Evolutionary conservation across 1,140 invertebrate genomes (phyloP).

Genomic region (Bombyx mori): DNA sequence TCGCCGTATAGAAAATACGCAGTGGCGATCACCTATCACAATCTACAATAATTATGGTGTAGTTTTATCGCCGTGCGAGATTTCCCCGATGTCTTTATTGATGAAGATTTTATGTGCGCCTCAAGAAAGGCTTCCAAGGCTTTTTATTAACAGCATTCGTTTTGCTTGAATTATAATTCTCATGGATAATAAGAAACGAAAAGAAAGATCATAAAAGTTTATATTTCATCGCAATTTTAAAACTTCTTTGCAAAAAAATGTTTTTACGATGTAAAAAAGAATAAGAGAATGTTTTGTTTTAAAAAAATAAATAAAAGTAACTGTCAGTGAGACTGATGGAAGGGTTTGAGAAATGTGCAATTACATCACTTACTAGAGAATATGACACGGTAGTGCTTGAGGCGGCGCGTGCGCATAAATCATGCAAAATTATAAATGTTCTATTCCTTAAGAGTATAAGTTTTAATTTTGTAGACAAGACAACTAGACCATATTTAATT

Average conservation of each 20-base stretch:
- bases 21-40: slow-evolving; percentile 20
- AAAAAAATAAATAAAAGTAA: too few species aligned
- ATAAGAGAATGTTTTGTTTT: too few species aligned
- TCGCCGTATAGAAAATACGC: slow-evolving; percentile 19
- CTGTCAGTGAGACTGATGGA: background rate
- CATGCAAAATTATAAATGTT: slow-evolving; percentile 11
- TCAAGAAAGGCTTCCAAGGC: too few species aligned
- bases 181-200: too few species aligned
- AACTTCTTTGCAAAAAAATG: too few species aligned
- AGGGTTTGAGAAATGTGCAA: slow-evolving; percentile 3
- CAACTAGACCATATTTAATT: background rate
- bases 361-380: slow-evolving; percentile 3
- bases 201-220: too few species aligned
- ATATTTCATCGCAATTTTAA: too few species aligned
- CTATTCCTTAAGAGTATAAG: too few species aligned
- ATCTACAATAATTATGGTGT: slow-evolving; percentile 29
- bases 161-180: too few species aligned
- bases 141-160: too few species aligned
- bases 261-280: too few species aligned
- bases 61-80: slow-evolving; percentile 28
- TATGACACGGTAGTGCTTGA: slow-evolving; percentile 14
- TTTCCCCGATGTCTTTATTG: slow-evolving; percentile 39
- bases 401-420: slow-evolving; percentile 26
- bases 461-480: background rate
- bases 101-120: slow-evolving; percentile 15